Percentiles rank a stretch among this genome's conserved stretches.
Conservation (phyloP, 1,140 invertebrate genomes). For the Helicorthomorpha holstii region DNA sequence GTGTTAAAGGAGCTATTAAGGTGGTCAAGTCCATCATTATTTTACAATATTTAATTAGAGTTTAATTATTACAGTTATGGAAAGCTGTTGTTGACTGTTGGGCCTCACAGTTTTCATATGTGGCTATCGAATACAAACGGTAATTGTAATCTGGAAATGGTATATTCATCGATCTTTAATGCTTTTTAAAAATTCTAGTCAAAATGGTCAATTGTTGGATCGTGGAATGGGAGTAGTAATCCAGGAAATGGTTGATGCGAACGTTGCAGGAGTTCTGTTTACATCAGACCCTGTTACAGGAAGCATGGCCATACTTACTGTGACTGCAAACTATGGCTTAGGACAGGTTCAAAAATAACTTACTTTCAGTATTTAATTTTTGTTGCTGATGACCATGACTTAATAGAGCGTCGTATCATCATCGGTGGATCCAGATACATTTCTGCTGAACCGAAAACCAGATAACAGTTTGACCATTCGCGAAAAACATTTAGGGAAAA, state of each 20-base stretch:
- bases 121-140: conserved; percentile 53
- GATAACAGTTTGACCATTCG: conserved; percentile 17
- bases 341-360: too few species aligned
- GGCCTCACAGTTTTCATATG: conserved; percentile 55
- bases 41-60: background rate
- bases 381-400: background rate
- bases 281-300: conserved; percentile 52
- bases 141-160: too few species aligned
- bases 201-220: conserved; percentile 43
- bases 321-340: conserved; percentile 62
- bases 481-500: background rate
- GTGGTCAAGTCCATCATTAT: too few species aligned
- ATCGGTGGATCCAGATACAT: conserved; percentile 49
- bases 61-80: conserved; percentile 26
- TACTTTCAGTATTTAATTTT: too few species aligned
- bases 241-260: conserved; percentile 51
- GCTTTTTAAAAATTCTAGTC: conserved; percentile 17
- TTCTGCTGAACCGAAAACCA: conserved; percentile 35
- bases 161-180: conserved; percentile 1
- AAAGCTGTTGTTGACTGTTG: conserved; percentile 48
- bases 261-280: conserved; percentile 59
- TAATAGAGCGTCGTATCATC: conserved; percentile 57
- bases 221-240: conserved; percentile 58
- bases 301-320: conserved; percentile 43
- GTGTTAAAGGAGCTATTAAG: conserved; percentile 27